Conservation (phyloP, 92 coral and sea anemone species). For the Epizoanthus scotinus region DNA sequence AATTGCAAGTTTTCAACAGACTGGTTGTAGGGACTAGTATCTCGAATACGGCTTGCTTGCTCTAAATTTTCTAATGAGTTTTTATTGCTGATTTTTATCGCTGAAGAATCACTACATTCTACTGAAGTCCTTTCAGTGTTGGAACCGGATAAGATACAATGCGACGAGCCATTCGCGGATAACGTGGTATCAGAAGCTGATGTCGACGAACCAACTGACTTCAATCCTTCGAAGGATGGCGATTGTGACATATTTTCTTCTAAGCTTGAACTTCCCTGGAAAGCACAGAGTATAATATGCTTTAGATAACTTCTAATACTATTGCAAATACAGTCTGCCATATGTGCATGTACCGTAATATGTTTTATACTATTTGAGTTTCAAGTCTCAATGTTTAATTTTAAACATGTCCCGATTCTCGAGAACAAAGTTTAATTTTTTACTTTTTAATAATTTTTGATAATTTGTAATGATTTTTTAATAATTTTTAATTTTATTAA, state of each 20-base stretch:
- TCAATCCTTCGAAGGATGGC: conserved; percentile 11
- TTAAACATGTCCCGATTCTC: no score
- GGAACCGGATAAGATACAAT: not conserved
- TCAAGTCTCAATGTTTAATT: no score
- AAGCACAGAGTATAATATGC: no score
- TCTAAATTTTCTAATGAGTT: conserved; percentile 29
- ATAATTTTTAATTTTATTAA: no score
- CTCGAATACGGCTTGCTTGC: conserved; percentile 29
- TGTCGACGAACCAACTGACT: not conserved
- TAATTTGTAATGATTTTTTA: no score
- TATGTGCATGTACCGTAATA: no score
- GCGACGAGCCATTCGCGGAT: not conserved
- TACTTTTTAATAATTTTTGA: no score
- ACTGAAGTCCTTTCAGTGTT: not conserved
- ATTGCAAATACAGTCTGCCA: no score
- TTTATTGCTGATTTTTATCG: not conserved
- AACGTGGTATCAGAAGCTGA: not conserved
- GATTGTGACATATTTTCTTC: conserved; percentile 3
- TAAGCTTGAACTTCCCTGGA: conserved; percentile 14
- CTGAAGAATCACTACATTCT: not conserved
- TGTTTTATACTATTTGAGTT: no score
- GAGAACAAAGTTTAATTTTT: no score
- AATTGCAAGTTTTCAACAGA: conserved; percentile 64
- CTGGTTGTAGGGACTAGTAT: conserved; percentile 69
- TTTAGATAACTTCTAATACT: not conserved